Evolutionary conservation across 2,113 vertebrate species (phyloP), one percentile per base, ranked within the genome.

Genomic region (Sinosuthora webbiana): DNA sequence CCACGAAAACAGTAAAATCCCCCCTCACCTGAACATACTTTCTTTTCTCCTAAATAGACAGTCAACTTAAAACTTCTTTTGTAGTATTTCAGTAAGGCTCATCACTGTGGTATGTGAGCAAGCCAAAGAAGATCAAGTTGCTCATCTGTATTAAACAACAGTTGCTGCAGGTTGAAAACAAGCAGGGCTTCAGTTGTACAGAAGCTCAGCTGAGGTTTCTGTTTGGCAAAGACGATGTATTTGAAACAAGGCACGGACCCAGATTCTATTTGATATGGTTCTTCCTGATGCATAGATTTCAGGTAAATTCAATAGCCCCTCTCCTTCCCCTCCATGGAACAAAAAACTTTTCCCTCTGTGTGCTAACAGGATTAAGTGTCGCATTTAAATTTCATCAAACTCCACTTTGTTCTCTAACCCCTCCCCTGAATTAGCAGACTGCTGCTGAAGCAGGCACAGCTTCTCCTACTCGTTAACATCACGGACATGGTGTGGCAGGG

Each of bases 401-500:
- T 91, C 75, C 82, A 94, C 93, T 97, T 97, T 93, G 90, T 97
- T 97, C 97, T 96, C 83, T 94, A 78, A 60, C 56, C 22, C 60
- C 76, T 70, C 62, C 91, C 78, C 91, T 94, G 96, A 97, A 95
- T 79, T 69, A 95, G 91, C 92, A 94, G 87, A 83, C 95, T 92
- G 86, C 83, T 70, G 87, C 81, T 69, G 93, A 90, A 94, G 93
- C 78, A 90, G 90, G 94, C 86, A 68, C 50, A 17, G 89, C 90
- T 94, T 97, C 96, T 96, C 96, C 92, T 84, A 83, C 96, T 97
- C 50, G 3, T 55, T 93, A 93, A 90, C 94, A 89, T 97, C 98
- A 97, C 27, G 15, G 92, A 80, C 97, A 91, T 3, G 12, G 90
- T 56, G 59, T 98, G 98, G 98, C 97, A 94, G 18, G 14, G 41